These are phyloP conservation scores for Epinephelus moara DNA, from an alignment of 2,113 vertebrate genomes.

Conservation along the genomic window DNA sequence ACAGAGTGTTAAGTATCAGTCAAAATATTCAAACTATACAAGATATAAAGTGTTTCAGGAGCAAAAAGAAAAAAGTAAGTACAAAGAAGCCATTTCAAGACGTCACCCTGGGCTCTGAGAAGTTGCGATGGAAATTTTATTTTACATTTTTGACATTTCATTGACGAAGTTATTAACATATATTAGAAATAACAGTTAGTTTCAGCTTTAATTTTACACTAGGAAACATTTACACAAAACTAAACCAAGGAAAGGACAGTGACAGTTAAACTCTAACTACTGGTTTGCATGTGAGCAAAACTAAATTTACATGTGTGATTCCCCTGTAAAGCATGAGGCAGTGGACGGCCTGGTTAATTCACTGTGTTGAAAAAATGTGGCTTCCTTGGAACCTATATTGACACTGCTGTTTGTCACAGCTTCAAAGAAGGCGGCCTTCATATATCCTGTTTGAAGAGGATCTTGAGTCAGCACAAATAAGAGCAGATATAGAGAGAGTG, in stretches of 20 bases:
- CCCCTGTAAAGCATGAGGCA: background rate
- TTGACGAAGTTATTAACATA: too few species aligned
- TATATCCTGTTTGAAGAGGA: slow-evolving; percentile 59
- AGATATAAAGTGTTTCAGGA: too few species aligned
- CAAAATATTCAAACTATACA: too few species aligned
- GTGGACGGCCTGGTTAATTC: background rate
- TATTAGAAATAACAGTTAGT: background rate
- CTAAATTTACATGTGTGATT: background rate
- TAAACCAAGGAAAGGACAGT: background rate
- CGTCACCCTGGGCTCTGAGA: too few species aligned
- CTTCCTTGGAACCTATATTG: background rate
- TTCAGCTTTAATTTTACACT: background rate
- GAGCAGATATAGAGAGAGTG: background rate
- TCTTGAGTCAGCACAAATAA: slow-evolving; percentile 23
- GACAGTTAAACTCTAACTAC: background rate
- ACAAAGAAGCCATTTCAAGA: too few species aligned
- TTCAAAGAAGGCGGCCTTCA: background rate
- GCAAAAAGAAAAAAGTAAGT: too few species aligned
- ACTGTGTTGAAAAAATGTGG: background rate
- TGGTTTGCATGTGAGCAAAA: background rate
- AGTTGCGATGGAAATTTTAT: too few species aligned
- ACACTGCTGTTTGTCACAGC: background rate
- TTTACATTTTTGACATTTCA: too few species aligned
- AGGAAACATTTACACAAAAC: background rate
- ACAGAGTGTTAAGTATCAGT: too few species aligned